Evolutionary conservation across 2,888 invertebrate genomes (phyloP), one percentile per base, ranked within the genome.

Genomic region (Chalcosyrphus nemorum): DNA sequence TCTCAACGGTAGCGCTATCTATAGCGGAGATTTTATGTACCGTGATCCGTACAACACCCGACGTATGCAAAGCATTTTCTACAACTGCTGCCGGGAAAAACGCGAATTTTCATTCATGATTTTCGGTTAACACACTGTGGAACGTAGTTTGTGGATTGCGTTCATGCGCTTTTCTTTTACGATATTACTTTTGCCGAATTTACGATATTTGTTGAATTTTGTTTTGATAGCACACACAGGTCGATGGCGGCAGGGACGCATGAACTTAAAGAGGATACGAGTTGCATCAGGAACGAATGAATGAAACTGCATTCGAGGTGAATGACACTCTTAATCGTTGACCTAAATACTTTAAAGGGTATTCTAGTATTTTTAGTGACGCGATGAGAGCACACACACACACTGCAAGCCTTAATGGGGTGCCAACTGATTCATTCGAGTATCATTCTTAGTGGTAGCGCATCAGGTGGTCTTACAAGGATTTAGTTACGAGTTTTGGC

Each of bases 91-190:
- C 24, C 9, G 32, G 56, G 13, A 65, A 76, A 81, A 71, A n/a
- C n/a, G 17, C 27, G 21, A 57, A 65, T 81, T 81, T 81, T 76
- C 81, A 81, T 81, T 81, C 81, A 81, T 81, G 45, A 45, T 71
- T 76, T 81, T 56, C 41, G 13, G 9, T 15, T 32, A 45, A 7
- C 32, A 52, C 45, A 6, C 17, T 3, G 80, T 59, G 63, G 70
- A 71, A 4, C 13, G 63, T 81, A 24, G n/a, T 11, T 19, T 43
- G 81, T 81, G 76, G 81, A 76, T 38, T 41, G 9, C 2, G 71
- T 59, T 41, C 81, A 81, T 81, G 81, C 81, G 81, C 81, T 52
- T 71, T 71, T 52, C 38, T 3, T 47, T 1, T 65, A 81, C 81
- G 76, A 76, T 66, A 71, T 56, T 32, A 2, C 11, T 4, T 21